Evolutionary conservation across 2,888 invertebrate species (phyloP).

Genomic region (Micropterix aruncella): DNA sequence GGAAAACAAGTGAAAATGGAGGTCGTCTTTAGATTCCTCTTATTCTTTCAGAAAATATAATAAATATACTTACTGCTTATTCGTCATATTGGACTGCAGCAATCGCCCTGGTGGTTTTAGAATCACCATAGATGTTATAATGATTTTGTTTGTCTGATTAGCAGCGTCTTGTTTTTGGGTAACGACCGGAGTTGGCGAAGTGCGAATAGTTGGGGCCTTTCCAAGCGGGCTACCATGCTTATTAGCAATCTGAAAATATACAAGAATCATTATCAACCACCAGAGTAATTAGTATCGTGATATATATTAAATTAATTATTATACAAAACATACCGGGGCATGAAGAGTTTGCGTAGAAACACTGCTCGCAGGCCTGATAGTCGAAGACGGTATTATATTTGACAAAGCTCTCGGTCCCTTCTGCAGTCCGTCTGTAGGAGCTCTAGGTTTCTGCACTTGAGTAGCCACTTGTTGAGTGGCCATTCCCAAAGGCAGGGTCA

Average conservation of each 20-base stretch:
- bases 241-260: slow-evolving; percentile 20
- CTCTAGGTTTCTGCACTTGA: slow-evolving; percentile 23
- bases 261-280: too few species aligned
- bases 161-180: slow-evolving; percentile 55
- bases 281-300: too few species aligned
- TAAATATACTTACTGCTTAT: slow-evolving; percentile 20
- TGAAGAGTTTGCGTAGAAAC: slow-evolving; percentile 86
- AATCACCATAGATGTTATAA: slow-evolving; percentile 20
- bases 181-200: slow-evolving; percentile 50
- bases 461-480: slow-evolving; percentile 2
- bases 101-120: slow-evolving; percentile 11
- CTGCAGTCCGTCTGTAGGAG: slow-evolving; percentile 24
- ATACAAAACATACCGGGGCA: too few species aligned
- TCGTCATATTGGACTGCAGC: slow-evolving; percentile 10
- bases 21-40: too few species aligned
- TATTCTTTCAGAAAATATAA: too few species aligned
- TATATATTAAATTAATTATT: slow-evolving; percentile 23
- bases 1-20: too few species aligned
- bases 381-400: slow-evolving; percentile 45
- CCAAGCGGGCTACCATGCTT: slow-evolving; percentile 54
- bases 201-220: slow-evolving; percentile 49
- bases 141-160: slow-evolving; percentile 51
- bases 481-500: neutral
- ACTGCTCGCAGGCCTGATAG: slow-evolving; percentile 61
- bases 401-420: slow-evolving; percentile 35